phyloP scores from a whole-genome alignment of 2,888 invertebrate species.

The Pomacea canaliculata region DNA sequence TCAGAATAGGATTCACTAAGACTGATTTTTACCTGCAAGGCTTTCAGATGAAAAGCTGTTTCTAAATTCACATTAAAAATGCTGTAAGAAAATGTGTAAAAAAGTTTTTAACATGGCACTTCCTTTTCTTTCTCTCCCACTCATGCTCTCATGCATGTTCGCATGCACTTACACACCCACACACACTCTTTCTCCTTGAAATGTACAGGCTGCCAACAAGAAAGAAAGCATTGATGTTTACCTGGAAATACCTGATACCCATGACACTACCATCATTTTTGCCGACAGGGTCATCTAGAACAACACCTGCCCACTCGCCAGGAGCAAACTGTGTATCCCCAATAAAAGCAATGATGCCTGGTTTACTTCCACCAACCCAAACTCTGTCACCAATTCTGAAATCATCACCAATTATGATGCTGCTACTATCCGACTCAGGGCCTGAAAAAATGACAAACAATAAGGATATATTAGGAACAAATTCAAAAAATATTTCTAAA shows the following conservation, averaged over 20 bases:
- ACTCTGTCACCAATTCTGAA: conserved; percentile 95
- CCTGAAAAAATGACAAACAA: background rate
- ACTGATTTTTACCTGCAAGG: too few species aligned
- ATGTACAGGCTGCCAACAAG: too few species aligned
- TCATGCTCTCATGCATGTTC: too few species aligned
- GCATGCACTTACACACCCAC: too few species aligned
- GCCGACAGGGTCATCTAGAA: conserved; percentile 67
- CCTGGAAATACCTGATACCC: conserved; percentile 67
- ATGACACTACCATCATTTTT: conserved; percentile 70
- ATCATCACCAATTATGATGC: conserved; percentile 76
- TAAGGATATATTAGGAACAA: background rate
- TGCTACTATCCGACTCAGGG: conserved; percentile 52
- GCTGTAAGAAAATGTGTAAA: too few species aligned
- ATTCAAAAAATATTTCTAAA: too few species aligned
- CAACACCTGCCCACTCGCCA: conserved; percentile 70
- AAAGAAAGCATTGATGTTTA: background rate
- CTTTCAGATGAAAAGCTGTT: too few species aligned
- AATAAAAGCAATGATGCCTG: conserved; percentile 68
- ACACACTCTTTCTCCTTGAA: too few species aligned
- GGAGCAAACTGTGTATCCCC: conserved; percentile 69
- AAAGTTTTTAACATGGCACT: too few species aligned
- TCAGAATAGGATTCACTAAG: too few species aligned
- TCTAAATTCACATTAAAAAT: too few species aligned
- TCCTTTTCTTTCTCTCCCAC: too few species aligned
- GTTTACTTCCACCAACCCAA: conserved; percentile 75